A percentile compares a stretch with the other conserved stretches of the same genome.
These are phyloP conservation scores for Lacanobia wlatinum DNA, from an alignment of 2,888 invertebrate species.

Conservation along the genomic window DNA sequence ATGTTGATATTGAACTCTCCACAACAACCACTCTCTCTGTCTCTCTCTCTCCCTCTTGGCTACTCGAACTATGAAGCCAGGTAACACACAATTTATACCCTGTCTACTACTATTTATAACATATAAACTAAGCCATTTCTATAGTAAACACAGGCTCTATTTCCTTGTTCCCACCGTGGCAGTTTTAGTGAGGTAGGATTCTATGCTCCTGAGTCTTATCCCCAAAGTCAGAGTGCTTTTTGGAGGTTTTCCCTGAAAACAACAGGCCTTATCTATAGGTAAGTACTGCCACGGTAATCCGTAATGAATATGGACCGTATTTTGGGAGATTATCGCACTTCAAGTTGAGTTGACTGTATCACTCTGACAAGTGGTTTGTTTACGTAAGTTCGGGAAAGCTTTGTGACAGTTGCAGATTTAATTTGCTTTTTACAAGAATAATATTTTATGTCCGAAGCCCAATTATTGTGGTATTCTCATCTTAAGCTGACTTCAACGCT, in stretches of 20 bases:
- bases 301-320: conserved; percentile 42
- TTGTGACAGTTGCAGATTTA: not conserved
- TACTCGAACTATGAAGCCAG: no score
- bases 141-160: no score
- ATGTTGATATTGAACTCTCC: no score
- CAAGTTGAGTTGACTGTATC: not conserved
- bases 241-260: not conserved
- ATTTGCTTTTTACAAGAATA: not conserved
- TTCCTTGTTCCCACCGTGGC: no score
- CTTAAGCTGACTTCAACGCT: no score
- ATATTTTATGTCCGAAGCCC: no score
- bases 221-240: not conserved
- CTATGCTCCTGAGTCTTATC: not conserved
- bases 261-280: not conserved
- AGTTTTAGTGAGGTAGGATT: not conserved
- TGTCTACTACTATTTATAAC: no score
- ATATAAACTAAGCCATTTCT: no score
- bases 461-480: no score
- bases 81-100: no score
- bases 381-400: not conserved
- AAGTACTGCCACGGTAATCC: conserved; percentile 26
- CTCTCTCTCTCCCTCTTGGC: no score
- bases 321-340: conserved; percentile 26
- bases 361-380: conserved; percentile 31
- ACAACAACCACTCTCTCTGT: no score